Conservation (phyloP, 2,113 vertebrate genomes). For the Raphicerus campestris region DNA sequence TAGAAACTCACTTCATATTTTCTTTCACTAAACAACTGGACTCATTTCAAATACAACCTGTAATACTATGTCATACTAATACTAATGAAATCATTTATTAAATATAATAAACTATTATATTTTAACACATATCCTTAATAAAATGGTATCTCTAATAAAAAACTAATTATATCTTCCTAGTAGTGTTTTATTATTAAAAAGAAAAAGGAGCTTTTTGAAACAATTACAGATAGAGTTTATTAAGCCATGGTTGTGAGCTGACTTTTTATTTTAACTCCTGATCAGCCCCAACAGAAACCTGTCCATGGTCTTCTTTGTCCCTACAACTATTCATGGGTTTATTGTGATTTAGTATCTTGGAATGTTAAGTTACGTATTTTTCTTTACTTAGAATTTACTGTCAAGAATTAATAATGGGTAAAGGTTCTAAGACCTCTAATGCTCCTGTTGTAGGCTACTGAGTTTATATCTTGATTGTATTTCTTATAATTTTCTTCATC, state of each 20-base stretch:
- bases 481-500: background rate
- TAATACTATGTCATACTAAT: background rate
- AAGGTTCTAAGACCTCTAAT: background rate
- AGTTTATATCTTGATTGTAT: slow-evolving; percentile 2
- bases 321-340: background rate
- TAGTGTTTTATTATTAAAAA: background rate
- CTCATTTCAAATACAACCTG: background rate
- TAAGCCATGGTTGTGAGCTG: background rate
- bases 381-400: slow-evolving; percentile 30
- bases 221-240: background rate
- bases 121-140: background rate
- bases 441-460: background rate
- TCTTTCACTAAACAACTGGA: background rate
- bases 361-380: slow-evolving; percentile 24
- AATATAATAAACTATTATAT: background rate
- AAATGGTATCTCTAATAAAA: background rate
- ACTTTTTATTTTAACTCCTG: background rate
- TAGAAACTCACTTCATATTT: slow-evolving; percentile 16
- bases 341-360: background rate
- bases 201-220: background rate
- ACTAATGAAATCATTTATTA: background rate
- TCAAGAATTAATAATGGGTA: background rate
- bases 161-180: background rate
- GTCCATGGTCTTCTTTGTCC: background rate
- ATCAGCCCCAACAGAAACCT: background rate